These are phyloP conservation scores for Aphodius sticticus DNA, from an alignment of 2,888 invertebrate species.

Conservation along the genomic window DNA sequence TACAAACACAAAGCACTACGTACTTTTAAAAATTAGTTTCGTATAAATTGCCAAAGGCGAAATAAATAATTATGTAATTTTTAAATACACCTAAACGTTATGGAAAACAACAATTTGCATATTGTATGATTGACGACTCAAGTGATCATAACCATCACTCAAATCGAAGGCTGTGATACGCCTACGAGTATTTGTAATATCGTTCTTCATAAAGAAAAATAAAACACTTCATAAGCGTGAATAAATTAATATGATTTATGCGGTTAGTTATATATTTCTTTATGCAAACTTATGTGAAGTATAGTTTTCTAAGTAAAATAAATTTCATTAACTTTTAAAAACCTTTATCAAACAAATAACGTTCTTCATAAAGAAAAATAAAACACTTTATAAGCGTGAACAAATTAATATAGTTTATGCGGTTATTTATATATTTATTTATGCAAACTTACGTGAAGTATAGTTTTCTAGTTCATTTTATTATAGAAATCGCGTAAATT, in stretches of 20 bases:
- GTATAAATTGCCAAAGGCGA: too few relatives aligned
- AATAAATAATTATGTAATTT: too few relatives aligned
- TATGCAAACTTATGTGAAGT: neutral
- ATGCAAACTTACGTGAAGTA: neutral
- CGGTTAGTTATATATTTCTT: too few relatives aligned
- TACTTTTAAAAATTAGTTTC: neutral
- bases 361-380: neutral
- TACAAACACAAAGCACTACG: neutral
- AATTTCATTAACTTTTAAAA: neutral
- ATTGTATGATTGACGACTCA: neutral
- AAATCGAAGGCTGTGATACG: neutral
- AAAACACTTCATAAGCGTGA: too few relatives aligned
- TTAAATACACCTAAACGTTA: too few relatives aligned
- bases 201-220: neutral
- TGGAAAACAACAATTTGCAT: neutral
- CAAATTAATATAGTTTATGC: too few relatives aligned
- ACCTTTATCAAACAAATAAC: too few relatives aligned
- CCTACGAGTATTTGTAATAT: neutral
- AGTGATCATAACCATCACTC: neutral
- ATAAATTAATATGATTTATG: too few relatives aligned
- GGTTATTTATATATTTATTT: too few relatives aligned
- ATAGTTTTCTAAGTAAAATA: neutral
- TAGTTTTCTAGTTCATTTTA: too few relatives aligned
- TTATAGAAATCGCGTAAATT: too few relatives aligned
- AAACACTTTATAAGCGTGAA: too few relatives aligned